These are phyloP conservation scores for Umimayanthus chanpuru DNA, from an alignment of 92 coral and sea anemone genomes.

Conservation along the genomic window DNA sequence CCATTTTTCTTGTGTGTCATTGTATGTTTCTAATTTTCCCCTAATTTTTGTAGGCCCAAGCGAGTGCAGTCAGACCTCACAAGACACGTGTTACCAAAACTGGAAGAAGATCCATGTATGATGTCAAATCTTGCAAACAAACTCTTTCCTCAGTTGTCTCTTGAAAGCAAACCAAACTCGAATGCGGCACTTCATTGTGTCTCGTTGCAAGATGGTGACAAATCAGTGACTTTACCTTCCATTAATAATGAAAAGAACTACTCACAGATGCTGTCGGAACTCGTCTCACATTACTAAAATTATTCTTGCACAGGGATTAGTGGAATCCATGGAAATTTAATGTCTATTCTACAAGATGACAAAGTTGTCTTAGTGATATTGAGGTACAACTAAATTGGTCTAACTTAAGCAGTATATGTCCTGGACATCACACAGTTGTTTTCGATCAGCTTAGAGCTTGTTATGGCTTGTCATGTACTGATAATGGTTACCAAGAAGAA, in stretches of 20 bases:
- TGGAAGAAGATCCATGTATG: constrained; percentile 98
- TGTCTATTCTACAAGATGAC: not conserved
- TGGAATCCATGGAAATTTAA: not conserved
- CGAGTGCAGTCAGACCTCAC: constrained; percentile 92
- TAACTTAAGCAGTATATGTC: not conserved
- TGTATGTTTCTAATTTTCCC: not conserved
- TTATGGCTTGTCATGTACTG: too few relatives aligned
- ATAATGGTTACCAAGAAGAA: not conserved
- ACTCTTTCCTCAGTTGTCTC: constrained; percentile 91
- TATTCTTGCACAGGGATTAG: not conserved
- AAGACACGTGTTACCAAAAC: constrained; percentile 69
- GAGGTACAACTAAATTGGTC: not conserved
- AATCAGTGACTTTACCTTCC: constrained; percentile 83
- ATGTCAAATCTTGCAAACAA: constrained; percentile 84
- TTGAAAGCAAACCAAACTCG: constrained; percentile 66
- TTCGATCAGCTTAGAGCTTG: not conserved
- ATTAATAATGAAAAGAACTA: constrained; percentile 89
- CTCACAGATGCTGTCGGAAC: constrained; percentile 91
- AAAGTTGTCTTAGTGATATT: not conserved
- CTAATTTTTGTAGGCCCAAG: constrained; percentile 73
- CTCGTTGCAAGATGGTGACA: constrained; percentile 87
- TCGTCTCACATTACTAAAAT: constrained; percentile 68
- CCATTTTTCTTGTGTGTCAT: too few relatives aligned
- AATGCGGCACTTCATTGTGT: constrained; percentile 77
- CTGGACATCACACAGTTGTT: not conserved